Evolutionary conservation across 1,140 invertebrate species (phyloP), one percentile per base, ranked within the genome.

Genomic region (Saccostrea echinata): DNA sequence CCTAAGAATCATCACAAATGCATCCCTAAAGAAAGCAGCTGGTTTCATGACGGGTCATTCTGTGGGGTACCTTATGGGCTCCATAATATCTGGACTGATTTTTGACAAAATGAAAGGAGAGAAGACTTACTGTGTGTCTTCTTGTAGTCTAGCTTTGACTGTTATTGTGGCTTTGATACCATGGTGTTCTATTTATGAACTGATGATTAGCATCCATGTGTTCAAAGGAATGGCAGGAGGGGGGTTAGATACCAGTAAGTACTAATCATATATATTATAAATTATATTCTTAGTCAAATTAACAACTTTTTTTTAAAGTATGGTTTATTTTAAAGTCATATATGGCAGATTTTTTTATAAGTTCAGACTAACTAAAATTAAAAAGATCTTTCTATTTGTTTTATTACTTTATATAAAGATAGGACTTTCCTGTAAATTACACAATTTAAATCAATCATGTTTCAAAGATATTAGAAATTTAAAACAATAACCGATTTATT

Each of bases 1-100:
- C 88, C 89, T 94, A 21, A 90, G 92, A 84, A 86, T 92, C 18
- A 92, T 93, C 81, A 91, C 92, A 3, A 87, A 89, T 35, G 88
- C 91, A 27, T 86, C 89, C 71, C 84, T 91, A 24, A 84, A 90
- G 27, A 43, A 92, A 84, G 93, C 86, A 9, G 90, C 90, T 0
- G 68, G 84, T 1, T 90, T 93, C 71, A 92, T 93, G 61, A 93
- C 92, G 12, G 90, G 87, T n/a, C 57, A 88, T 24, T 88, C 92
- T 12, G 82, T 90, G 3, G 93, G 93, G 55, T 92, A 91, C 76
- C 85, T 93, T 13, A 61, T 91, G 13, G 91, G 92, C 52, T 93
- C 90, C 61, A 76, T 93, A 16, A 35, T 90, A 86, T 86, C 88
- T 53, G 90, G 91, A 24, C 64, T 93, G 35, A 85, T 92, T 4